Conservation (phyloP, 2,797 vertebrate species). For the Enteromius fasciolatus region DNA sequence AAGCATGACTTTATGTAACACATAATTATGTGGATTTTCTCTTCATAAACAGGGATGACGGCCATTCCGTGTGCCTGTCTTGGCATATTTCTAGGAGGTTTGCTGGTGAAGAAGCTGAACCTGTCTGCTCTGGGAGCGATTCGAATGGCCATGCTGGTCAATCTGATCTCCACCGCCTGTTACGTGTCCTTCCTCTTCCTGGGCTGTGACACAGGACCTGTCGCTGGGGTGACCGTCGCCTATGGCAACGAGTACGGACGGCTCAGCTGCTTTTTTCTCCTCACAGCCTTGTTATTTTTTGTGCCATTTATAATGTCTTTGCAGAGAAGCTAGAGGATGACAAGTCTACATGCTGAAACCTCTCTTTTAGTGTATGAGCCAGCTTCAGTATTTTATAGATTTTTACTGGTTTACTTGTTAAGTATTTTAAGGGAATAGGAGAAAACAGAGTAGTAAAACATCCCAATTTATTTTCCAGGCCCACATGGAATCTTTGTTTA, state of each 20-base stretch:
- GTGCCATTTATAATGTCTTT: slow-evolving; percentile 33
- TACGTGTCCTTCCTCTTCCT: slow-evolving; percentile 98
- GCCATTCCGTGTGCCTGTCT: slow-evolving; percentile 96
- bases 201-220: slow-evolving; percentile 93
- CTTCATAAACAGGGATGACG: slow-evolving; percentile 86
- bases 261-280: slow-evolving; percentile 37
- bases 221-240: slow-evolving; percentile 91
- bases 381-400: background rate
- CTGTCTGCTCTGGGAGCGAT: slow-evolving; percentile 94
- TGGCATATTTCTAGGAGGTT: slow-evolving; percentile 96
- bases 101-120: slow-evolving; percentile 97
- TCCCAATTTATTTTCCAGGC: background rate
- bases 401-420: background rate
- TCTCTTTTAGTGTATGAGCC: background rate
- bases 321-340: slow-evolving; percentile 18
- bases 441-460: background rate
- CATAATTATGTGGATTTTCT: background rate
- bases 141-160: slow-evolving; percentile 97
- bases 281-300: slow-evolving; percentile 34
- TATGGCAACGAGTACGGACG: slow-evolving; percentile 90
- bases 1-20: background rate
- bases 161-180: slow-evolving; percentile 95
- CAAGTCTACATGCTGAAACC: slow-evolving; percentile 10
- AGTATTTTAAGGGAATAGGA: background rate
- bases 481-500: background rate